Evolutionary conservation across 2,113 vertebrate species (phyloP), one percentile per base, ranked within the genome.

Genomic region (Microtus montanus): DNA sequence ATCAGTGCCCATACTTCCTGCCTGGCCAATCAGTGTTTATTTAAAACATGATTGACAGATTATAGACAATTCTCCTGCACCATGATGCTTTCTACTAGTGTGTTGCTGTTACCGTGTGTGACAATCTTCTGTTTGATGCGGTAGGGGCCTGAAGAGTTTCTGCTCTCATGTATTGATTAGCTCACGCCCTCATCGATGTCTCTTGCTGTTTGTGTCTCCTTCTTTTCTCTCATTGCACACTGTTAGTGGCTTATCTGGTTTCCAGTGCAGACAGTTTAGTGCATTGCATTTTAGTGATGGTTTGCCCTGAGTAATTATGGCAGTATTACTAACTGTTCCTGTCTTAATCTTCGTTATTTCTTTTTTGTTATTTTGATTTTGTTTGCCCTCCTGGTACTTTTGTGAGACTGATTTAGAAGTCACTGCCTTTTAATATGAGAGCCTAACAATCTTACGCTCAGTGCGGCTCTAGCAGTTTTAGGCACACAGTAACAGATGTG

Each of bases 391-490:
- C n/a, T 49, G 30, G 5, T 68, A 58, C 80, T 92, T 86, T 89
- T 82, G 0, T 70, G 11, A 52, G 47, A 33, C 44, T 78, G 47
- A 79, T 6, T 80, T 80, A 71, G 15, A 41, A 84, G 33, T 61
- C 47, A 35, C 44, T 93, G 63, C 19, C 35, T 94, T 96, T 71
- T 77, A 80, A n/a, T 92, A 24, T 74, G 24, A 52, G 54, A 83
- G 44, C 93, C 87, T 78, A 66, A 71, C 33, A 49, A 85, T 20
- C 20, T 94, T n/a, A 80, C 5, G n/a, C 85, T 85, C 92, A 87
- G 30, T 94, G 47, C 73, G 5, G 87, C 66, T 71, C 11, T 41
- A 87, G 61, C 78, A 33, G 74, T 89, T 93, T 96, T 44, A 90
- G n/a, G 41, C 33, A 87, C 64, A 73, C 0, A 20, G 15, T 33